A percentile compares a stretch with the other conserved stretches of the same genome.
phyloP scores from a whole-genome alignment of 2,797 vertebrate genomes.

The Propithecus perrieri region DNA sequence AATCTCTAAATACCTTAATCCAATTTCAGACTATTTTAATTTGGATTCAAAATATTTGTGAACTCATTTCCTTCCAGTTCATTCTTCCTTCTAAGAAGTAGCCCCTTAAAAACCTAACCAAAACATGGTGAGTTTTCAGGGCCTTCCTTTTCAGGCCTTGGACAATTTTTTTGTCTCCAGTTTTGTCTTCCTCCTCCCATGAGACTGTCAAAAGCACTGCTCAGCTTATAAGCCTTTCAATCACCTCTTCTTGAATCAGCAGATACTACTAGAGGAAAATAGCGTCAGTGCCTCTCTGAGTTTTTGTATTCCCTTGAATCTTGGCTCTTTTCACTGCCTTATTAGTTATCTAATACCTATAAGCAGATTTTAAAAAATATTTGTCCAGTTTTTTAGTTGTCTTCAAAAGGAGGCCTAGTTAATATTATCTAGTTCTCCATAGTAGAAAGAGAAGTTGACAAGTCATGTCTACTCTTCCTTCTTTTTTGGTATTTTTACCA shows the following conservation, averaged over 20 bases:
- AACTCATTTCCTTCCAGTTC: not conserved
- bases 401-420: not conserved
- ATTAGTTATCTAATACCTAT: not conserved
- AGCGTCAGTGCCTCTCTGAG: not conserved
- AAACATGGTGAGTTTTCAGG: not conserved
- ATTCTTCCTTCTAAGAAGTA: not conserved
- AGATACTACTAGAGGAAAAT: not conserved
- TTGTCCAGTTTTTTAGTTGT: not conserved
- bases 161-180: not conserved
- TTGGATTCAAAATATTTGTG: not conserved
- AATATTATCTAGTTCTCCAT: not conserved
- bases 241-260: not conserved
- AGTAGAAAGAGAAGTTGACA: not conserved
- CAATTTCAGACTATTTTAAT: not conserved
- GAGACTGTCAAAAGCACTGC: not conserved
- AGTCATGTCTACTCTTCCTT: not conserved
- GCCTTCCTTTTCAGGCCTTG: not conserved
- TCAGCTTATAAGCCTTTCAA: not conserved
- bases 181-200: not conserved
- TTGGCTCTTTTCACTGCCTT: not conserved
- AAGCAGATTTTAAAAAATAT: not conserved
- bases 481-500: not conserved
- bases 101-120: not conserved
- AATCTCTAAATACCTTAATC: not conserved
- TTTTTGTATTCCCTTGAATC: not conserved